These are phyloP conservation scores for Amblyraja radiata DNA, from an alignment of 2,797 vertebrate genomes.

Conservation along the genomic window DNA sequence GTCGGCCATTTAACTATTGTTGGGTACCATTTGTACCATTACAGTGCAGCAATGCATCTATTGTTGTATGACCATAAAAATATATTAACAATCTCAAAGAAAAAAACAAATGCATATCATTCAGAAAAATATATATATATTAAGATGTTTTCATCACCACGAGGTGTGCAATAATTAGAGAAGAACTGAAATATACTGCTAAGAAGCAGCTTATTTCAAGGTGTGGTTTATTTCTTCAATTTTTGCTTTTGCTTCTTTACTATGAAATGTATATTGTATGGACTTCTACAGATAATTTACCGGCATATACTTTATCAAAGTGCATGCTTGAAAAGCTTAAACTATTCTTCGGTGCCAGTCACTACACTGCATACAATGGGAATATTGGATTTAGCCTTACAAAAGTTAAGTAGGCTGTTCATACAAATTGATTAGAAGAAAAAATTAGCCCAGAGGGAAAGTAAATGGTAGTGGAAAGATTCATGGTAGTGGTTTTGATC, in stretches of 20 bases:
- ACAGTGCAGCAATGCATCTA: not conserved
- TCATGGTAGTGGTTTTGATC: not conserved
- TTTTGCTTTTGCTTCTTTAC: not conserved
- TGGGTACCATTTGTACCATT: not conserved
- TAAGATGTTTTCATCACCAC: not conserved
- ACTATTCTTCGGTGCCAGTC: not conserved
- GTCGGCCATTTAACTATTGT: not conserved
- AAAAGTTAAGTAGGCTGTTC: not conserved
- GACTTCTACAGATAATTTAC: not conserved
- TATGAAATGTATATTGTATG: not conserved
- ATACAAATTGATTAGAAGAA: slow-evolving; percentile 2
- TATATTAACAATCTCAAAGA: not conserved
- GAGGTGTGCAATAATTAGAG: not conserved
- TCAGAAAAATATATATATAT: not conserved
- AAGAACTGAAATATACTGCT: not conserved
- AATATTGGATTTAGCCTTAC: not conserved
- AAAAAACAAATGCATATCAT: not conserved
- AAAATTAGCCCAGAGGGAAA: not conserved
- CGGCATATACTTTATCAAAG: not conserved
- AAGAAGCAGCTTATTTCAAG: not conserved
- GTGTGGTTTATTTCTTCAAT: not conserved
- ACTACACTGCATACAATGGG: not conserved
- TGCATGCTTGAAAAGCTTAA: not conserved
- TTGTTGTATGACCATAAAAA: not conserved
- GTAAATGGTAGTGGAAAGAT: not conserved